A percentile compares a stretch with the other conserved stretches of the same genome.
Conservation (phyloP, 2,888 invertebrate genomes). For the Biston betularia region DNA sequence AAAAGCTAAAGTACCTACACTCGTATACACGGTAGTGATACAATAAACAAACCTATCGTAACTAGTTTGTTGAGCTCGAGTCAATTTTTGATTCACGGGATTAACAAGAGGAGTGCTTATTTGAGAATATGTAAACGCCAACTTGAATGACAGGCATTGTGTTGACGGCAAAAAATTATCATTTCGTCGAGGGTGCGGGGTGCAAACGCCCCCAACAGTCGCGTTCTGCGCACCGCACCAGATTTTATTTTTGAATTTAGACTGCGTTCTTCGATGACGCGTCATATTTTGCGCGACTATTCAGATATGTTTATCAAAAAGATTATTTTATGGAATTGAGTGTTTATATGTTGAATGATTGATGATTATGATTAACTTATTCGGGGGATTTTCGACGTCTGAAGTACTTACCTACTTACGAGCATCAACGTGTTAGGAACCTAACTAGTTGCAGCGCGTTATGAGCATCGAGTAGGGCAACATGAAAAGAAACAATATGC, state of each 20-base stretch:
- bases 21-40: no score
- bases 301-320: constrained; percentile 33
- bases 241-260: constrained; percentile 16
- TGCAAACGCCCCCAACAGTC: constrained; percentile 53
- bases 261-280: constrained; percentile 52
- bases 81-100: constrained; percentile 69
- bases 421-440: no score
- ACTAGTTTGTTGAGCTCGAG: constrained; percentile 71
- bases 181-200: constrained; percentile 50
- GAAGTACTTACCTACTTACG: background rate
- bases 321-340: constrained; percentile 20
- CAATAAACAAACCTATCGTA: constrained; percentile 72
- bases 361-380: constrained; percentile 3
- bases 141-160: constrained; percentile 69
- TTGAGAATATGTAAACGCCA: constrained; percentile 66
- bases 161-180: constrained; percentile 73
- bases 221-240: constrained; percentile 32
- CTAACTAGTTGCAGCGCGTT: no score
- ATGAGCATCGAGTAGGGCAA: no score
- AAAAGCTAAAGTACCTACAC: no score
- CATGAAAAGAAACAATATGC: no score
- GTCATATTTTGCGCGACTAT: constrained; percentile 41
- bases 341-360: constrained; percentile 17
- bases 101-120: constrained; percentile 63
- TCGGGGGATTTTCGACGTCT: background rate